Base-by-base conservation (phyloP, 2,888 invertebrate genomes). In the Lydus trimaculatus region DNA sequence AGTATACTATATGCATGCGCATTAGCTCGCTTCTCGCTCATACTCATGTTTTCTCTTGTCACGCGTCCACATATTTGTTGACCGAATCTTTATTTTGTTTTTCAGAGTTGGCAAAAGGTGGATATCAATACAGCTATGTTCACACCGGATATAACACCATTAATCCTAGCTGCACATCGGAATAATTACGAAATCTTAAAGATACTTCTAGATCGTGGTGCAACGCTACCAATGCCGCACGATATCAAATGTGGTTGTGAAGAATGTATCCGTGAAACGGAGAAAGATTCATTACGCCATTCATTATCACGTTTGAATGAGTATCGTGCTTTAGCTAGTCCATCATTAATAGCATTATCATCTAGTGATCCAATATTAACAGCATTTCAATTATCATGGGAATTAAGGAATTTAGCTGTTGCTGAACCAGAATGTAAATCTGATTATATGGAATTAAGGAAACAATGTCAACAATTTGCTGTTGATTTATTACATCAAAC, bases 151-250 rank as follows among this genome's bases (percentile, higher is more conserved):
- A 92, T 98, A 76, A 98, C 98, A 0, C 98, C 98, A 0, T 87
- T 98, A 69, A 94, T 97, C 81, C 87, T 98, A 75, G 97, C 97
- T 0, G 97, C 97, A 31, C 97, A 98, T 82, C 90, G 93, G 81
- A 96, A 98, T 84, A 98, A 98, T 87, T 98, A 97, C 82, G 98
- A 98, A 87, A 98, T 98, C 79, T 89, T 98, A 75, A 98, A 98
- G 86, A 91, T 98, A 65, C 87, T 98, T 23, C 87, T 98, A 67
- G 98, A 98, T 83, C 88, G 98, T 63, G 97, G 98, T 23, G 97
- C 97, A 7, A 94, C 95, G 2, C 88, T 98, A 64, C 96, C 96
- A 0, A 92, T 94, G 88, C 96, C 96, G 28, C 96, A 96, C 82
- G 95, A 95, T 77, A 91, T 95, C 76, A 90, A 90, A 78, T 98